phyloP scores from a whole-genome alignment of 2,113 vertebrate species.

The Vimba vimba region DNA sequence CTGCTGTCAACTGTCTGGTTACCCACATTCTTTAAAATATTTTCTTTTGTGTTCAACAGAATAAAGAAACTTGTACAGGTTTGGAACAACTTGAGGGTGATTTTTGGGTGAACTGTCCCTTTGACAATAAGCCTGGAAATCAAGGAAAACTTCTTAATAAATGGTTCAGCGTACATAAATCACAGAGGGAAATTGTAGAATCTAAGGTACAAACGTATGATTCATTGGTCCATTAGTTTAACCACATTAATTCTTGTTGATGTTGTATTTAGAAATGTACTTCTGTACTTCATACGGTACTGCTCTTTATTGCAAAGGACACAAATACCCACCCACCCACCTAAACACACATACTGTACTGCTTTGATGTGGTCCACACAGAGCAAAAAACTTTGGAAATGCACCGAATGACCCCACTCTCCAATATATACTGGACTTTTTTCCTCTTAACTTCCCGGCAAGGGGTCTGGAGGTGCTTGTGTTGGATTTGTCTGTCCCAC shows the following conservation, averaged over 20 bases:
- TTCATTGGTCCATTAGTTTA: neutral
- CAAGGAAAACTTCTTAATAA: neutral
- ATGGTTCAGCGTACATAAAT: neutral
- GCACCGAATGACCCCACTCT: slow-evolving; percentile 28
- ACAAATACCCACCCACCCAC: neutral
- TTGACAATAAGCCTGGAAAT: neutral
- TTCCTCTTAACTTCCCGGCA: slow-evolving; percentile 48
- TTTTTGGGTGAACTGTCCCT: too few species aligned
- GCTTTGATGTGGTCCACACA: slow-evolving; percentile 19
- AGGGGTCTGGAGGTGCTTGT: slow-evolving; percentile 54
- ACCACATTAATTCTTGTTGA: neutral
- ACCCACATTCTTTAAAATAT: too few species aligned
- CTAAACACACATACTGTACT: slow-evolving; percentile 12
- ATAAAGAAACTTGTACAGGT: too few species aligned
- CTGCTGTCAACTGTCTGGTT: too few species aligned
- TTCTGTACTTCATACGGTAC: neutral
- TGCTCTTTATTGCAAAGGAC: slow-evolving; percentile 23
- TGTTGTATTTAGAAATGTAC: neutral
- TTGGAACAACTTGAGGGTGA: too few species aligned
- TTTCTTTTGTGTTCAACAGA: too few species aligned
- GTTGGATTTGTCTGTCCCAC: slow-evolving; percentile 49
- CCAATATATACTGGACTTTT: slow-evolving; percentile 29
- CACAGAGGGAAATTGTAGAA: neutral
- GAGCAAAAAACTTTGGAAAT: slow-evolving; percentile 1
- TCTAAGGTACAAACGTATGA: neutral